Conservation (phyloP, 2,113 vertebrate genomes). For the Balaeniceps rex region DNA sequence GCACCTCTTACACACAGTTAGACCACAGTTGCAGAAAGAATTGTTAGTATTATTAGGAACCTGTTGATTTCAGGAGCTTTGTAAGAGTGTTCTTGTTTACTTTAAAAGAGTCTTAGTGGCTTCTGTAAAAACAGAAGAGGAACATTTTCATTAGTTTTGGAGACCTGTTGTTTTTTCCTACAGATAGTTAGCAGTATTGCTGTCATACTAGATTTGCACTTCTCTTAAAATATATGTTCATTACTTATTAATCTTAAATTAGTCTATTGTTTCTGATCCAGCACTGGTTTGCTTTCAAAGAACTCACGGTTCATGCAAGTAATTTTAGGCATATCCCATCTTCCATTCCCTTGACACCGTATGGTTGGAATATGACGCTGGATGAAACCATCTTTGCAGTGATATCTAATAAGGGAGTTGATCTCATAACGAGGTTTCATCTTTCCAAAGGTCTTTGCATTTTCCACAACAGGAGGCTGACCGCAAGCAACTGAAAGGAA, state of each 20-base stretch:
- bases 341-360: slow-evolving; percentile 89
- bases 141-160: background rate
- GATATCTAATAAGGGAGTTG: slow-evolving; percentile 94
- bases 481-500: slow-evolving; percentile 85
- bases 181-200: background rate
- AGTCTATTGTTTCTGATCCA: background rate
- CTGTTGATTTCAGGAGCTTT: background rate
- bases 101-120: background rate
- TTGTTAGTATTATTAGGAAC: background rate
- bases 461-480: slow-evolving; percentile 92
- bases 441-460: slow-evolving; percentile 91
- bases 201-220: background rate
- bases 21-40: background rate
- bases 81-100: background rate
- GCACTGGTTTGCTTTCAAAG: slow-evolving; percentile 33
- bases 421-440: slow-evolving; percentile 91
- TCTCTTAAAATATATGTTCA: background rate
- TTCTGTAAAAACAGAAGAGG: background rate
- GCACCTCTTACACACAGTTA: background rate
- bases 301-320: slow-evolving; percentile 94
- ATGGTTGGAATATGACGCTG: slow-evolving; percentile 94
- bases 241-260: background rate
- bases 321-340: slow-evolving; percentile 93
- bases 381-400: slow-evolving; percentile 92
- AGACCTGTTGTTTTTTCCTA: background rate